Conservation (phyloP, 2,113 vertebrate genomes). For the Bettongia penicillata region DNA sequence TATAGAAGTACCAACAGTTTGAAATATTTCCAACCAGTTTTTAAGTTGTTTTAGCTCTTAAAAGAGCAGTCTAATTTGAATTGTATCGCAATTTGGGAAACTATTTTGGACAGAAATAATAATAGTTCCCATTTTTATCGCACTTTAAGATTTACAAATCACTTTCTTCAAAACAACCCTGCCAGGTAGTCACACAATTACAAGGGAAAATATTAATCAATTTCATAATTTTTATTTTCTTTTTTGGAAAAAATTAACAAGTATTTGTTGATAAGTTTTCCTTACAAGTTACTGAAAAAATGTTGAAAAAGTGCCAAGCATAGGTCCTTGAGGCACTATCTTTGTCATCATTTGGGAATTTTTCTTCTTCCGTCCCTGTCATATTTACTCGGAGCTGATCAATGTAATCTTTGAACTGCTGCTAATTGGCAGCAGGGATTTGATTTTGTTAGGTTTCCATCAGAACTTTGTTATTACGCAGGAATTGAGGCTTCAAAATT, state of each 20-base stretch:
- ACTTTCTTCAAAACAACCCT: background rate
- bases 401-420: background rate
- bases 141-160: background rate
- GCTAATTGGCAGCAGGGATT: background rate
- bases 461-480: background rate
- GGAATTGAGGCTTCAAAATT: background rate
- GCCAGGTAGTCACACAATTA: background rate
- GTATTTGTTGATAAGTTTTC: background rate
- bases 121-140: background rate
- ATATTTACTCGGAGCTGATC: background rate
- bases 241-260: background rate
- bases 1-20: background rate
- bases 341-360: background rate
- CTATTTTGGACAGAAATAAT: background rate
- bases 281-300: background rate
- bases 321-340: background rate
- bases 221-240: background rate
- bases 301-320: background rate
- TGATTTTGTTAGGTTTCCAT: background rate
- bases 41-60: background rate
- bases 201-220: background rate
- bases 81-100: background rate
- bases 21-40: background rate
- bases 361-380: background rate
- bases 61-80: background rate